Conservation (phyloP, 2,888 invertebrate genomes). For the Meta bourneti region DNA sequence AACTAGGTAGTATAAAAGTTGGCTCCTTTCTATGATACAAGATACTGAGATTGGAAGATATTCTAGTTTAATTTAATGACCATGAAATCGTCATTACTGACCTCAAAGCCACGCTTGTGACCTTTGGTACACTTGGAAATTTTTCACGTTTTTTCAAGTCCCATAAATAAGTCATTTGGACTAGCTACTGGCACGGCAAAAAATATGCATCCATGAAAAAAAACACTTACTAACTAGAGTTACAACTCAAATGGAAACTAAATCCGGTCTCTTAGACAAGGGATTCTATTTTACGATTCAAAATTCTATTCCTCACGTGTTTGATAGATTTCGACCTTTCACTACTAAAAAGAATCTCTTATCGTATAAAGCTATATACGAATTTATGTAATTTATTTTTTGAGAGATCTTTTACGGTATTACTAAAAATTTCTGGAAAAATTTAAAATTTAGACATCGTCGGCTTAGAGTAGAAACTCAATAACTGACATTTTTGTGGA, state of each 20-base stretch:
- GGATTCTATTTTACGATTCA: too few relatives aligned
- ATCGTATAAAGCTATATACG: too few relatives aligned
- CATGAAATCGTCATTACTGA: constrained; percentile 65
- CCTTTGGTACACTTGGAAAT: constrained; percentile 48
- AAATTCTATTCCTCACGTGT: too few relatives aligned
- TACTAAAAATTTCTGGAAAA: too few relatives aligned
- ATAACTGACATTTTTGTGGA: too few relatives aligned
- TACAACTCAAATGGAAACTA: constrained; percentile 15
- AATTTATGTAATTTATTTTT: too few relatives aligned
- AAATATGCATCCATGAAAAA: constrained; percentile 28
- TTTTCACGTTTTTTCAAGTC: constrained; percentile 57
- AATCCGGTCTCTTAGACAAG: not conserved
- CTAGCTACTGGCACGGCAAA: constrained; percentile 46
- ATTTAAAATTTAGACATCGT: too few relatives aligned
- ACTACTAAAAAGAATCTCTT: too few relatives aligned
- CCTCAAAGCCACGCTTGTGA: constrained; percentile 65
- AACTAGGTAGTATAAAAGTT: constrained; percentile 8
- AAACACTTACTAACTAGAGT: constrained; percentile 36
- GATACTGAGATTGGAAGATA: constrained; percentile 45
- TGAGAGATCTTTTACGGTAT: too few relatives aligned
- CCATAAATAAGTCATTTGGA: constrained; percentile 68
- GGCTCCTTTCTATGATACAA: not conserved
- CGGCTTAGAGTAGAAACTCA: too few relatives aligned
- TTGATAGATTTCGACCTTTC: too few relatives aligned
- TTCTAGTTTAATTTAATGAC: constrained; percentile 68